A percentile compares a stretch with the other conserved stretches of the same genome.
Evolutionary conservation across 2,797 vertebrate species (phyloP).

Genomic region (Chelon labrosus): DNA sequence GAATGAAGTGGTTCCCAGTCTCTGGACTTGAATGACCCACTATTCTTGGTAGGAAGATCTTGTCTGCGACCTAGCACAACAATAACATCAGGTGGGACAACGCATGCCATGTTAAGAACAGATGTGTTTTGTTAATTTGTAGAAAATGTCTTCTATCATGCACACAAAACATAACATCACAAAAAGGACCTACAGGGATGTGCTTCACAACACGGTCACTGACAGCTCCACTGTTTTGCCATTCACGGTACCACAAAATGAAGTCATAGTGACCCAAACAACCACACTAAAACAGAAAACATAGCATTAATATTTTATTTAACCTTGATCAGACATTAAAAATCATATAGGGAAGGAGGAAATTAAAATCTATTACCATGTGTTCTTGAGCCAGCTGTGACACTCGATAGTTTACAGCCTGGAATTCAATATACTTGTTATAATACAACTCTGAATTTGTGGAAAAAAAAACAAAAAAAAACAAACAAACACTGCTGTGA

Average conservation of each 20-base stretch:
- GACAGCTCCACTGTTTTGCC: background rate
- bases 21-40: background rate
- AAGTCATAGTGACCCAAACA: constrained; percentile 7
- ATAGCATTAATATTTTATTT: background rate
- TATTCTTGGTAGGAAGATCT: too few relatives aligned
- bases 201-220: background rate
- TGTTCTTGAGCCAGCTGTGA: constrained; percentile 1
- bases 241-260: constrained; percentile 6
- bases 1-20: constrained; percentile 24
- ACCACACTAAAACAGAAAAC: background rate
- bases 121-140: background rate
- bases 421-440: background rate
- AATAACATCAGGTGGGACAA: fast-evolving
- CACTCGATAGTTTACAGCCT: constrained; percentile 22
- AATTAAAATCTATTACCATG: background rate
- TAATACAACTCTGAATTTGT: fast-evolving
- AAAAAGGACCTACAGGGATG: background rate
- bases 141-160: background rate
- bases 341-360: fast-evolving
- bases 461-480: background rate
- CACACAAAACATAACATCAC: fast-evolving
- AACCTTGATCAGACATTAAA: fast-evolving
- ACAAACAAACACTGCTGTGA: too few relatives aligned
- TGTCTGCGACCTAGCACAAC: too few relatives aligned
- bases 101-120: fast-evolving